Evolutionary conservation across 1,140 invertebrate genomes (phyloP), one percentile per base, ranked within the genome.

Genomic region (Neodiprion virginianus): DNA sequence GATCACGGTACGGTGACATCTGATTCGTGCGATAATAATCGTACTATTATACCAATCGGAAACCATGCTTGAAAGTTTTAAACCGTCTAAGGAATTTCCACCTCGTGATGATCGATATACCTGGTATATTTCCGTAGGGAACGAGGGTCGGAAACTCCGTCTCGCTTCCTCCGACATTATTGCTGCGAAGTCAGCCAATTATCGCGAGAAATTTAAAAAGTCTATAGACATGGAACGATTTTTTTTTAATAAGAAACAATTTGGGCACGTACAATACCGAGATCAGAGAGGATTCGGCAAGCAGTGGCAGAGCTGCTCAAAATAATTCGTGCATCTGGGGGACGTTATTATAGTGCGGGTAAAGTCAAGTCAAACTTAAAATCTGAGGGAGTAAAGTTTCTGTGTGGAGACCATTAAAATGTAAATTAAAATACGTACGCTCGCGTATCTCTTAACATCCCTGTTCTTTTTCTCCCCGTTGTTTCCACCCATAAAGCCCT

Each of bases 361-460:
- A 61, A 61, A 61, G 53, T 61, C 11, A 61, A 61, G 53, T 7
- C 53, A 61, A 61, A 61, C 53, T 61, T 61, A 61, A 61, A 61
- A 61, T 61, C 53, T 61, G 11, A 40, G 28, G 28, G 53, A 17
- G 11, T 61, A 17, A 61, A 61, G 53, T 61, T 61, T 61, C 28
- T 61, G 53, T 61, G 53, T 61, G 53, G 4, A 17, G 53, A 61
- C 48, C 71, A 75, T 75, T 72, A 75, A 75, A 75, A 75, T 75
- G 71, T 69, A 75, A 75, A 75, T 75, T 72, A 12, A 49, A 75
- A 72, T 75, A 73, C n/a, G 53, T 61, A 61, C 74, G 66, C 53
- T 75, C 53, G 50, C 70, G 47, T 72, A 61, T 75, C 74, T 72
- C 49, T 75, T 72, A 75, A 75, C 48, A 72, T 75, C 48, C 70